Conservation (phyloP, 2,113 vertebrate species). For the Sinosuthora webbiana region DNA sequence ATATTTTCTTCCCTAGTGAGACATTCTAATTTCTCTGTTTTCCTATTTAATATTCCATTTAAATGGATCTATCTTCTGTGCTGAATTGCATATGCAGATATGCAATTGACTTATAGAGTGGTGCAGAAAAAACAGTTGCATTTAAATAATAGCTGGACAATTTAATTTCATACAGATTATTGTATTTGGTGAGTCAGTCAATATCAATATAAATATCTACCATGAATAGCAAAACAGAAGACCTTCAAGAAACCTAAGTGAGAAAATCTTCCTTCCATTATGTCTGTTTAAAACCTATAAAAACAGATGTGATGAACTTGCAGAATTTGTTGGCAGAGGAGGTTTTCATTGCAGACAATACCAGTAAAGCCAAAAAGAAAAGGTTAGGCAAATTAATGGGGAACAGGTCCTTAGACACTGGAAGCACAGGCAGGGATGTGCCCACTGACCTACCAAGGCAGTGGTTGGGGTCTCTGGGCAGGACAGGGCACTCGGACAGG, state of each 20-base stretch:
- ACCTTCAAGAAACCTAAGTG: not conserved
- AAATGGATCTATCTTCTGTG: not conserved
- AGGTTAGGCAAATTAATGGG: not conserved
- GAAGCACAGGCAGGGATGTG: not conserved
- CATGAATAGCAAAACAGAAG: not conserved
- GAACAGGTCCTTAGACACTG: not conserved
- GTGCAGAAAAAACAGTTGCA: not conserved
- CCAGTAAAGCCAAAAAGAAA: not conserved
- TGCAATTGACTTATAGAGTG: not conserved
- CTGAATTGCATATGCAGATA: not conserved
- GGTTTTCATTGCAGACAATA: not conserved
- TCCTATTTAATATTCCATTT: not conserved
- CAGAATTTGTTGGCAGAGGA: not conserved
- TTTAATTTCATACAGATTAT: not conserved
- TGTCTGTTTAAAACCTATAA: not conserved
- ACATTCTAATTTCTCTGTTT: not conserved
- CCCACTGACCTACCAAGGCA: not conserved
- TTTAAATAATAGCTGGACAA: not conserved
- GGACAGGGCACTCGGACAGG: rapidly evolving
- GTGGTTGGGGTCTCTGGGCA: not conserved
- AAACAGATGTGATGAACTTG: not conserved
- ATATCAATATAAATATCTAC: not conserved
- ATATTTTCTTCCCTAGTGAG: not conserved
- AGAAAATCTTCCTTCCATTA: not conserved
- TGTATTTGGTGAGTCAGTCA: not conserved